A percentile compares a stretch with the other conserved stretches of the same genome.
Evolutionary conservation across 2,113 vertebrate species (phyloP).

Genomic region (Herpetotheres cachinnans): DNA sequence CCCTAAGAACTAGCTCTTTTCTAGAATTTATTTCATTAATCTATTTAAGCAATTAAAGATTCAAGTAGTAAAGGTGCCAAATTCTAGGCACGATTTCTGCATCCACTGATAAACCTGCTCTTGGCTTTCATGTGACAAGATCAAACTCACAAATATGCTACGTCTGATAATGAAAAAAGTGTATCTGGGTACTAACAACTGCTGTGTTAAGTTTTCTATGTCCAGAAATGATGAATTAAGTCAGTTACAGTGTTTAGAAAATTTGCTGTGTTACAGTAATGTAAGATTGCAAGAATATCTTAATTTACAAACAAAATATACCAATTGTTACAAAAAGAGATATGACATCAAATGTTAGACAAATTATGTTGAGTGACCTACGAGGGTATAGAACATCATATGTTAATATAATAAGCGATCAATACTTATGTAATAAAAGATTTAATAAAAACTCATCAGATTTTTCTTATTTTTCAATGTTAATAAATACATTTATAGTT

Average conservation of each 20-base stretch:
- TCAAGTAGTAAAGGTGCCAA: not conserved
- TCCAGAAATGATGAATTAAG: not conserved
- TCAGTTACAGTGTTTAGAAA: not conserved
- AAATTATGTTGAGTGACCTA: not conserved
- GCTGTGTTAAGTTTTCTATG: not conserved
- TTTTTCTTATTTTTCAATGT: not conserved
- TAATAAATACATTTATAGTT: not conserved
- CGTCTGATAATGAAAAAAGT: not conserved
- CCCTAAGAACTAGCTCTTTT: not conserved
- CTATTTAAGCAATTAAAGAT: not conserved
- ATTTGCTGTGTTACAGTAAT: not conserved
- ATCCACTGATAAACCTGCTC: not conserved
- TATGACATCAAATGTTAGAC: not conserved
- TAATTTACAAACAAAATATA: not conserved
- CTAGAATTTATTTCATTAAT: not conserved
- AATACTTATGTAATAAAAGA: not conserved
- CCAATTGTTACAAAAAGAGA: not conserved
- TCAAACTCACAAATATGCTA: not conserved
- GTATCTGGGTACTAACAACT: not conserved
- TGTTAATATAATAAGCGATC: not conserved
- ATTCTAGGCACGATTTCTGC: not conserved
- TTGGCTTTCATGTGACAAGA: not conserved
- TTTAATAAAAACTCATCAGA: no score
- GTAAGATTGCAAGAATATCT: not conserved
- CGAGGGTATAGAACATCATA: not conserved